These are phyloP conservation scores for Anguilla anguilla DNA, from an alignment of 2,797 vertebrate species.

Conservation along the genomic window DNA sequence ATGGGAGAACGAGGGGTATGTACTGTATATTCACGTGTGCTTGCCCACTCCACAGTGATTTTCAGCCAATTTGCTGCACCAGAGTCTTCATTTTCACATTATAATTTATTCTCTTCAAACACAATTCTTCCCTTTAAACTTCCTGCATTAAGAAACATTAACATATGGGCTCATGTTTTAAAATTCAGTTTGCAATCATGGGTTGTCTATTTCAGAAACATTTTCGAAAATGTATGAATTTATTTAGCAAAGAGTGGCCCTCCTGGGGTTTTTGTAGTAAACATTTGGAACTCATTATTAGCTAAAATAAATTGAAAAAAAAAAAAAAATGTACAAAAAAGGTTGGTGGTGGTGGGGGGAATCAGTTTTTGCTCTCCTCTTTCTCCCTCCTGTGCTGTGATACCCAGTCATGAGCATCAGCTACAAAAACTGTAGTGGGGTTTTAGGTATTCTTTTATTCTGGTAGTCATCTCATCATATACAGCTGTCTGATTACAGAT, in stretches of 20 bases:
- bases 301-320: slow-evolving; percentile 28
- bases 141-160: slow-evolving; percentile 55
- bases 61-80: slow-evolving; percentile 39
- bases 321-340: not conserved
- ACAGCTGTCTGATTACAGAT: not conserved
- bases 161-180: slow-evolving; percentile 53
- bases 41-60: slow-evolving; percentile 24
- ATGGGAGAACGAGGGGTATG: slow-evolving; percentile 17
- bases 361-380: slow-evolving; percentile 10
- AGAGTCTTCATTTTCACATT: slow-evolving; percentile 47
- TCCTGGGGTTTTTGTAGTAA: slow-evolving; percentile 49
- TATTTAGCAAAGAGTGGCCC: slow-evolving; percentile 41
- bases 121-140: slow-evolving; percentile 50
- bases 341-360: not conserved
- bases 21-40: slow-evolving; percentile 28
- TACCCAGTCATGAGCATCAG: slow-evolving; percentile 10
- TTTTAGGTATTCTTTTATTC: slow-evolving; percentile 14
- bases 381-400: not conserved
- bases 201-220: slow-evolving; percentile 43
- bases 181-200: slow-evolving; percentile 51
- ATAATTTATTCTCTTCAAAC: slow-evolving; percentile 54
- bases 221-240: slow-evolving; percentile 53
- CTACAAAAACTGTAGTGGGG: not conserved
- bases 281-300: slow-evolving; percentile 56
- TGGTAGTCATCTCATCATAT: not conserved